These are phyloP conservation scores for Pipa parva DNA, from an alignment of 2,113 vertebrate species.

Conservation along the genomic window DNA sequence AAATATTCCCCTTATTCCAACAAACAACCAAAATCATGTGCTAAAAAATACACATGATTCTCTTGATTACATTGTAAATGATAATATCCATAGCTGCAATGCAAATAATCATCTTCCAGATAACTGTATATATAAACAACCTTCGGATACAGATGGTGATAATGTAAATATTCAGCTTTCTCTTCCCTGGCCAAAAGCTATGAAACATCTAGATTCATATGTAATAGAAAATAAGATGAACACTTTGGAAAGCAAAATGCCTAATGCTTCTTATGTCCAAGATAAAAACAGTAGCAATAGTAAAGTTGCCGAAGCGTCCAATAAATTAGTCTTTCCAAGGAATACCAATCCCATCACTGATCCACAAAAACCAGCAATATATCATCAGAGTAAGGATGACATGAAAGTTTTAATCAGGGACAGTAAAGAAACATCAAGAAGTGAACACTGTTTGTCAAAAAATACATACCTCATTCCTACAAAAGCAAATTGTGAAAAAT, in stretches of 20 bases:
- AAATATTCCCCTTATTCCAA: neutral
- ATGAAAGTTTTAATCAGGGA: too few relatives aligned
- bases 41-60: neutral
- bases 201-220: neutral
- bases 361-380: too few relatives aligned
- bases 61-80: neutral
- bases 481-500: neutral
- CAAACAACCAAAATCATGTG: neutral
- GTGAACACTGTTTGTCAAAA: too few relatives aligned
- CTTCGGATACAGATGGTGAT: neutral
- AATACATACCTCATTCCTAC: too few relatives aligned
- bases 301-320: neutral
- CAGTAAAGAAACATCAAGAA: too few relatives aligned
- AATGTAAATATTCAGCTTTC: neutral
- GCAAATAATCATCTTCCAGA: neutral
- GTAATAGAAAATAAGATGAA: neutral
- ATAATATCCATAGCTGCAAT: neutral
- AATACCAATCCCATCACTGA: neutral
- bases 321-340: neutral
- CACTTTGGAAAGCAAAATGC: neutral
- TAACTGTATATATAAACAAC: neutral
- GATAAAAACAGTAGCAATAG: neutral
- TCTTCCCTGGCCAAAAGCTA: too few relatives aligned
- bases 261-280: neutral
- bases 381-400: too few relatives aligned